A percentile compares a stretch with the other conserved stretches of the same genome.
phyloP scores from a whole-genome alignment of 2,888 invertebrate genomes.

The Coronaproctus castanopsis region DNA sequence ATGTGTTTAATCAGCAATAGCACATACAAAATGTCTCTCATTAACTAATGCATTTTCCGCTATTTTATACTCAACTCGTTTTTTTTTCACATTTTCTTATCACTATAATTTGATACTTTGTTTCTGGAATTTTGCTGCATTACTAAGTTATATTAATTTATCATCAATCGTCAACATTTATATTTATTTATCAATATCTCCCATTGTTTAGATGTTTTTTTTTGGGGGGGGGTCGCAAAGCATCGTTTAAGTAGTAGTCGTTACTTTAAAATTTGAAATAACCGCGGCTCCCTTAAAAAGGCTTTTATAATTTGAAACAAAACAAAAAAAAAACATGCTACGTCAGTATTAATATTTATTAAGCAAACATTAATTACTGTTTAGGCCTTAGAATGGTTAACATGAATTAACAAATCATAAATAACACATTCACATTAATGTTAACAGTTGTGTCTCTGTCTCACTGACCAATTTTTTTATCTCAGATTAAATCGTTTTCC shows the following conservation, averaged over 20 bases:
- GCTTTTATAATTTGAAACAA: not conserved
- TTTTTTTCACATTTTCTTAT: too few relatives aligned
- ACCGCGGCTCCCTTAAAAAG: not conserved
- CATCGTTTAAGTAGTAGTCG: not conserved
- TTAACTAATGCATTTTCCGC: too few relatives aligned
- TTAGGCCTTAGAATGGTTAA: not conserved
- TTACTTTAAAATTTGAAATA: not conserved
- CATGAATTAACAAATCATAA: not conserved
- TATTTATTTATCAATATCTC: too few relatives aligned
- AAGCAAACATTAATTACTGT: not conserved
- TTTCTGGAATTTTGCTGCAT: too few relatives aligned
- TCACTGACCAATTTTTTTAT: not conserved
- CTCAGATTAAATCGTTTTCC: not conserved
- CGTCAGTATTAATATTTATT: not conserved
- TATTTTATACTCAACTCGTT: too few relatives aligned
- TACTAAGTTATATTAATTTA: too few relatives aligned
- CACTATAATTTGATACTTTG: too few relatives aligned
- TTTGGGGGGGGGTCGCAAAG: not conserved
- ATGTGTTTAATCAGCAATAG: too few relatives aligned
- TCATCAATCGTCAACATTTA: too few relatives aligned
- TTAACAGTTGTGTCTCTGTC: not conserved
- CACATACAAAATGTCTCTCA: too few relatives aligned
- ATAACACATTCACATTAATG: not conserved
- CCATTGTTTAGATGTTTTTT: too few relatives aligned
- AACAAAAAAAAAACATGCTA: not conserved